These are phyloP conservation scores for Distichodus sexfasciatus DNA, from an alignment of 2,797 vertebrate genomes.

Conservation along the genomic window DNA sequence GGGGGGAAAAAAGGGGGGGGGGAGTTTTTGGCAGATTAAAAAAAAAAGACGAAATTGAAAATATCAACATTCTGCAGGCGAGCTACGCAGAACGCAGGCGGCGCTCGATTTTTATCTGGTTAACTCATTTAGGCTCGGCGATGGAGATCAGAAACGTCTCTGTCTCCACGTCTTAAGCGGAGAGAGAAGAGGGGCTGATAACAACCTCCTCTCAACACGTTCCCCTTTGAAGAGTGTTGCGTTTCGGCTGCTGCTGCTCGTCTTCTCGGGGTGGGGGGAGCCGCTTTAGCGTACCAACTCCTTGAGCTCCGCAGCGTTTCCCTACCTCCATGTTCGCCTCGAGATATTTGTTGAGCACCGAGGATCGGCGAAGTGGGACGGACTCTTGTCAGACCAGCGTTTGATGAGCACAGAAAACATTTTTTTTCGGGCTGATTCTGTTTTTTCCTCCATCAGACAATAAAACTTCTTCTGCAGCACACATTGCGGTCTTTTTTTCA, in stretches of 20 bases:
- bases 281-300: not conserved
- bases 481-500: too few relatives aligned
- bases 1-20: not conserved
- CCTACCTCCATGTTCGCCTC: slow-evolving; percentile 9
- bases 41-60: not conserved
- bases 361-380: not conserved
- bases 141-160: slow-evolving; percentile 43
- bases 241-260: slow-evolving; percentile 31
- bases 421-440: not conserved
- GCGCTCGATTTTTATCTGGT: slow-evolving; percentile 42
- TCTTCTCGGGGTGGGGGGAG: slow-evolving; percentile 1
- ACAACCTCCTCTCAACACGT: slow-evolving; percentile 30
- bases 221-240: slow-evolving; percentile 42
- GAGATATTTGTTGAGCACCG: not conserved
- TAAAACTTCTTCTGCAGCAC: not conserved
- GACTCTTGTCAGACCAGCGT: not conserved
- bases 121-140: slow-evolving; percentile 45
- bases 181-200: slow-evolving; percentile 32
- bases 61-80: slow-evolving; percentile 18
- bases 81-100: not conserved
- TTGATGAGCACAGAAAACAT: not conserved
- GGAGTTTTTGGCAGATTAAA: not conserved
- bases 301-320: slow-evolving; percentile 3
- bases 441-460: not conserved
- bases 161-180: slow-evolving; percentile 27